Evolutionary conservation across 1,140 invertebrate genomes (phyloP).

Genomic region (Drosophila nasuta): DNA sequence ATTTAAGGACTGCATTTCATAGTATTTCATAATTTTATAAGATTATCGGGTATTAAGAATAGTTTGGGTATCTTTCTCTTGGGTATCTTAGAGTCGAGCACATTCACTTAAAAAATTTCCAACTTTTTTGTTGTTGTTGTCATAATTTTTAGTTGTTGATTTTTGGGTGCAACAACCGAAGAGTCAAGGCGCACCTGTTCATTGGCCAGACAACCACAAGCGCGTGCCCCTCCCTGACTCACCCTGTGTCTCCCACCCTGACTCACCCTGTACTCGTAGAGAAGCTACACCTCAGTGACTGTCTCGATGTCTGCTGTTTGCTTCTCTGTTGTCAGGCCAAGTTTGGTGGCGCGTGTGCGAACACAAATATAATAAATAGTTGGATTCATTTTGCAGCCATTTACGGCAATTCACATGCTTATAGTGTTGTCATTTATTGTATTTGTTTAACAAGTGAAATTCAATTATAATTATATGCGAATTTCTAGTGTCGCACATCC

Average conservation of each 20-base stretch:
- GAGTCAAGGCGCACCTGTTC: slow-evolving; percentile 47
- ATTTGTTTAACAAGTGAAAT: slow-evolving; percentile 41
- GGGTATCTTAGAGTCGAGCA: too few species aligned
- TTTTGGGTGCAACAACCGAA: slow-evolving; percentile 54
- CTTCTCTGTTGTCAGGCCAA: not conserved
- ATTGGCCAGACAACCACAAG: slow-evolving; percentile 7
- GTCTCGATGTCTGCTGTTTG: too few species aligned
- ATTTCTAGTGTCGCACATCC: slow-evolving; percentile 27
- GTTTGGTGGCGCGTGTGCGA: slow-evolving; percentile 10
- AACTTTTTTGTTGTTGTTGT: too few species aligned
- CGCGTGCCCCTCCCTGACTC: not conserved
- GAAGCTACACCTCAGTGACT: too few species aligned
- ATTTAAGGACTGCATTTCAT: too few species aligned
- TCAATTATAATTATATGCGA: slow-evolving; percentile 45
- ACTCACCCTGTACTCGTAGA: not conserved
- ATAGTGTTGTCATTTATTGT: slow-evolving; percentile 6
- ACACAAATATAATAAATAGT: not conserved
- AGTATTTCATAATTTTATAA: too few species aligned
- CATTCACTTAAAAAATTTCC: too few species aligned
- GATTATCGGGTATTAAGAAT: too few species aligned
- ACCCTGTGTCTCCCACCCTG: not conserved
- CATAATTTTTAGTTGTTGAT: slow-evolving; percentile 4
- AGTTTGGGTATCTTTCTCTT: too few species aligned
- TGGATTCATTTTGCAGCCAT: slow-evolving; percentile 17
- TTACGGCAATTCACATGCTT: slow-evolving; percentile 24